Base-by-base conservation (phyloP, 2,113 vertebrate species). In the Propithecus coquereli region DNA sequence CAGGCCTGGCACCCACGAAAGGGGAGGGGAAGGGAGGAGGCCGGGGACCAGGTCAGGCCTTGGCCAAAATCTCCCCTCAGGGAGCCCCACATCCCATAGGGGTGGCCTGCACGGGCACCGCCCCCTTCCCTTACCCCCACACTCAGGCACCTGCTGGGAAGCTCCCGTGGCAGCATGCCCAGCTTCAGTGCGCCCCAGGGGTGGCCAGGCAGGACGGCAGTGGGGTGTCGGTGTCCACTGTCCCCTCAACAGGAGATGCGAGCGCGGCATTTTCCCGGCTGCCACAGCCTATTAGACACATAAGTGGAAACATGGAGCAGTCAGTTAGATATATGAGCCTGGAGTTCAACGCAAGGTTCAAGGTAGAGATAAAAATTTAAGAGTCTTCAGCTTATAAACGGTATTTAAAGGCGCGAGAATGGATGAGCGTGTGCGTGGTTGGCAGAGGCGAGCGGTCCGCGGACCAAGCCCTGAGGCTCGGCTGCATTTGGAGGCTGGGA, bases 341-440 rank as follows among this genome's bases (percentile, higher is more conserved):
- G 65, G 76, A 76, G 82, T 90, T 87, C 89, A 90, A 88, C 0
- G 2, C 1, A 30, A 95, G 73, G 85, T 76, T 86, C 96, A 81
- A 47, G 70, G 37, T 52, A 79, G 81, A 94, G 88, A 97, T 92
- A 96, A 96, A 93, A 95, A 59, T 95, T 85, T 70, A 95, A 96
- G 95, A 89, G 90, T 32, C 93, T 94, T 96, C 68, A 32, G 92
- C 83, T 91, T 83, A 32, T 95, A 96, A 84, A 80, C 6, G 80
- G 87, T 96, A 63, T 90, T 96, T 92, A 92, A 95, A 94, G 84
- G 32, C 70, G 22, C 0, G 0, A 45, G 84, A 79, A 82, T 22
- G 63, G 40, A 86, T 32, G 34, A 23, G 52, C 0, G 0, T 2
- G 32, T 13, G 27, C 11, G 6, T 4, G 6, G 47, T 8, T 14